These are phyloP conservation scores for Eurytoma californica DNA, from an alignment of 2,888 invertebrate genomes.

Conservation along the genomic window DNA sequence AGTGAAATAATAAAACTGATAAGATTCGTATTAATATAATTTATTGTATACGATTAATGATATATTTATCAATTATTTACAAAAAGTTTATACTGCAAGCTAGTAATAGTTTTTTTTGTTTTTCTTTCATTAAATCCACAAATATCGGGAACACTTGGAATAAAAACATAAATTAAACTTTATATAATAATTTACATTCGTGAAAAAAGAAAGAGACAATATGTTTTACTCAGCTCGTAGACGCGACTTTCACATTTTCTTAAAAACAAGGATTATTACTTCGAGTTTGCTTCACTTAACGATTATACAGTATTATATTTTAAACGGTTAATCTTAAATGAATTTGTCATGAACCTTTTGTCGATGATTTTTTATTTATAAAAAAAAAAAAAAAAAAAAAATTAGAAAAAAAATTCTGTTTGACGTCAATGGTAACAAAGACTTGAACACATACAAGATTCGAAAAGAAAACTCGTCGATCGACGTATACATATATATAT, in stretches of 20 bases:
- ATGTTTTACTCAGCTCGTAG: background rate
- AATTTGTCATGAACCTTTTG: slow-evolving; percentile 44
- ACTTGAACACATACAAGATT: slow-evolving; percentile 46
- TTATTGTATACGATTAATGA: background rate
- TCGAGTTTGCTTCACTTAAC: slow-evolving; percentile 13
- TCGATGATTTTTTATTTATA: slow-evolving; percentile 45
- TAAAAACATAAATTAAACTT: slow-evolving; percentile 14
- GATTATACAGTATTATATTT: background rate
- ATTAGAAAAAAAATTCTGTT: slow-evolving; percentile 7
- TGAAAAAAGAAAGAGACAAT: background rate
- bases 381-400: slow-evolving; percentile 8
- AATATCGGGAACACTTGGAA: no score
- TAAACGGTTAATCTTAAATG: slow-evolving; percentile 8
- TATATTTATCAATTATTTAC: background rate
- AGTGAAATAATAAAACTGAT: background rate
- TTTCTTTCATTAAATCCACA: no score
- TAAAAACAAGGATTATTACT: slow-evolving; percentile 8
- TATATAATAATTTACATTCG: slow-evolving; percentile 11
- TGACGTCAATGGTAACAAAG: slow-evolving; percentile 44
- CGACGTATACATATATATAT: background rate
- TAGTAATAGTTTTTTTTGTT: background rate
- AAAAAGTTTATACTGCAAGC: background rate
- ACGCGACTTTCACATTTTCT: slow-evolving; percentile 33
- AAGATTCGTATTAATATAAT: background rate
- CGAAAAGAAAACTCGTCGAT: slow-evolving; percentile 32